Conservation (phyloP, 2,888 invertebrate species). For the Escarpia spicata region DNA sequence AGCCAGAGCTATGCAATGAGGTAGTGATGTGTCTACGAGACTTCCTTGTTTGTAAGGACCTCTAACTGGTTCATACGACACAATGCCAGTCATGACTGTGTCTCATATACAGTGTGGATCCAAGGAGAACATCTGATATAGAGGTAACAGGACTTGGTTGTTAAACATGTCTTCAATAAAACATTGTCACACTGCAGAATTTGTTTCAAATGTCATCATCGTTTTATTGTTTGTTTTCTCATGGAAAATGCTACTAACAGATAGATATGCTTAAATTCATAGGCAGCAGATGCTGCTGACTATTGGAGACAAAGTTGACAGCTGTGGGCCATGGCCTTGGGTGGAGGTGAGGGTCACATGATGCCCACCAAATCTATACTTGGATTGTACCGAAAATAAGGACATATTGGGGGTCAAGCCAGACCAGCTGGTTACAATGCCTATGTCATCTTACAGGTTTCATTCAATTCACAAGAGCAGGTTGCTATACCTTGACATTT, state of each 20-base stretch:
- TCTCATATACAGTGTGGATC: background rate
- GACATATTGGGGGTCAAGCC: too few relatives aligned
- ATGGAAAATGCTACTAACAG: background rate
- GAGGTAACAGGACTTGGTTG: background rate
- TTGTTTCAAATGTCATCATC: background rate
- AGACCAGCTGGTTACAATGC: background rate
- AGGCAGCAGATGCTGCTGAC: too few relatives aligned
- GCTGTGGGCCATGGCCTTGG: too few relatives aligned
- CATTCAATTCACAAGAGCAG: background rate
- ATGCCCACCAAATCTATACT: too few relatives aligned
- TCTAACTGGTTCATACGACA: background rate
- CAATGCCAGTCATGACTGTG: background rate
- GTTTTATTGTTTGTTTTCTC: background rate
- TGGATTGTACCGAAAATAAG: too few relatives aligned
- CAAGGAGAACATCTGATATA: background rate
- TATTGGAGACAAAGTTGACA: too few relatives aligned
- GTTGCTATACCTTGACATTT: background rate
- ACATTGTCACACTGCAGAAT: background rate
- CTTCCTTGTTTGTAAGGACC: slow-evolving; percentile 35
- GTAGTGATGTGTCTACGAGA: slow-evolving; percentile 56
- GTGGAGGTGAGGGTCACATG: too few relatives aligned
- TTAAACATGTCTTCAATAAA: background rate
- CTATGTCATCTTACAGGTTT: background rate
- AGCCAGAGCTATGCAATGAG: slow-evolving; percentile 48
- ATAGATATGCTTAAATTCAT: too few relatives aligned